Evolutionary conservation across 2,113 vertebrate species (phyloP).

Genomic region (Nothocercus nigrocapillus): DNA sequence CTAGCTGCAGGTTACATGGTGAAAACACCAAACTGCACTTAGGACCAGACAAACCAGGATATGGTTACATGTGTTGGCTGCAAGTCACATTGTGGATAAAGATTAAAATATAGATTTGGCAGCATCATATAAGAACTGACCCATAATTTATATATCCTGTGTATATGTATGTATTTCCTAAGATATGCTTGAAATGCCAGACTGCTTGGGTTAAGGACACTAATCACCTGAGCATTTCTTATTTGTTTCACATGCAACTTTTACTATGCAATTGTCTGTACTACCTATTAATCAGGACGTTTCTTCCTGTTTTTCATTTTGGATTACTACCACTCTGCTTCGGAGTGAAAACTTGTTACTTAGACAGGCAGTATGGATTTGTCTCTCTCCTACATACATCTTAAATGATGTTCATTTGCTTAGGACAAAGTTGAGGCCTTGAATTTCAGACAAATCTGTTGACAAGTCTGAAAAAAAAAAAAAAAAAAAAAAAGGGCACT

Average conservation of each 20-base stretch:
- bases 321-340: background rate
- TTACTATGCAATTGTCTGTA: constrained; percentile 1
- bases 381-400: background rate
- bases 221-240: background rate
- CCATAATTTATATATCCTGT: background rate
- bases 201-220: background rate
- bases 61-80: background rate
- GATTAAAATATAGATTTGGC: background rate
- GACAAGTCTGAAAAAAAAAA: background rate
- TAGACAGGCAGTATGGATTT: background rate
- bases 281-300: background rate
- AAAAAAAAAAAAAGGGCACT: background rate
- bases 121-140: background rate
- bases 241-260: background rate
- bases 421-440: background rate
- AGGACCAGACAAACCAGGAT: background rate
- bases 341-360: background rate
- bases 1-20: background rate
- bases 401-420: background rate
- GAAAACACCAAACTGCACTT: background rate
- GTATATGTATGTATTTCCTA: background rate
- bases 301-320: background rate
- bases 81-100: background rate
- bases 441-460: background rate
- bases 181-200: background rate